Base-by-base conservation (phyloP, 2,888 invertebrate genomes). In the Aphelenchoides bicaudatus region DNA sequence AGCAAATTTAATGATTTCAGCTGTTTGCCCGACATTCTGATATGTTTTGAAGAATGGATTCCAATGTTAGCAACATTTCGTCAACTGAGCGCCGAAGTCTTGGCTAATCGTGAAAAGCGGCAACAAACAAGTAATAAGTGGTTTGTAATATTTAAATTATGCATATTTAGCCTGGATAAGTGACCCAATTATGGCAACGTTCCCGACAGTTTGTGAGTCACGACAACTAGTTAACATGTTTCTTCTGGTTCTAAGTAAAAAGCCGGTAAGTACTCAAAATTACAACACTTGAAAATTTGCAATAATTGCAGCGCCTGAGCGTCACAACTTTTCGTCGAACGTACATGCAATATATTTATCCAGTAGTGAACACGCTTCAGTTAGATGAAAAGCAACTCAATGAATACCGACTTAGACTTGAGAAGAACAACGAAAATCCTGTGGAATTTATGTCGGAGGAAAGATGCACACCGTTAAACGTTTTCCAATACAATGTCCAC, bases 121-220 rank as follows among this genome's bases (percentile, higher is more conserved):
- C 48, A 27, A 19, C 37, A 31, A 10, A n/a, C 59, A 3, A 46
- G 58, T 59, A 30, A 37, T 38, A 8, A 31, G 31, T 16, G 46
- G 46, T 13, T 58, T 39, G 21, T 43, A 46, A 0, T 56, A 39
- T 10, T 39, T 37, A 58, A 30, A 46, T 10, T 13, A 31, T 61
- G 31, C 31, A 10, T 3, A 5, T 60, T 65, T 37, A 63, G 63
- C 56, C n/a, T 54, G 49, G 37, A 23, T 63, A n/a, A 21, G 30
- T 10, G 63, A 63, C 31, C 64, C 63, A 30, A 52, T 63, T 13
- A 27, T 63, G 25, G 64, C 63, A n/a, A 65, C 58, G n/a, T 63
- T 63, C 29, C 57, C 63, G 2, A 39, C 19, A 2, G 38, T 29
- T 19, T 51, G 52, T 23, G 52, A 51, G 38, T 19, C 37, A 8